Evolutionary conservation across 2,888 invertebrate genomes (phyloP).

Genomic region (Agonopterix alstromeriana): DNA sequence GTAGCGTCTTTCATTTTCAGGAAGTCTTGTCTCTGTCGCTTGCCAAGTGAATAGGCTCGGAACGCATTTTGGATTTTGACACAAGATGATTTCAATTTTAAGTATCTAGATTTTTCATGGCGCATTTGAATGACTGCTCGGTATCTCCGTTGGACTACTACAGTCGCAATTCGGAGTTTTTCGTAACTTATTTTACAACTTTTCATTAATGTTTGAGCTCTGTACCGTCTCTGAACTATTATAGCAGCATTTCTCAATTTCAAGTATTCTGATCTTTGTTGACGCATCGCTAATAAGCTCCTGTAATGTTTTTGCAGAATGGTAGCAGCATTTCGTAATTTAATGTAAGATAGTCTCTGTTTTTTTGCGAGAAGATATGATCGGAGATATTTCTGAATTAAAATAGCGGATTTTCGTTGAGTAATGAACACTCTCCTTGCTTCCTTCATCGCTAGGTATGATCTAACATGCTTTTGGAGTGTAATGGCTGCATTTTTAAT

Average conservation of each 20-base stretch:
- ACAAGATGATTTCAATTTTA: slow-evolving; percentile 34
- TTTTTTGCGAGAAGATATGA: slow-evolving; percentile 22
- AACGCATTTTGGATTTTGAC: slow-evolving; percentile 53
- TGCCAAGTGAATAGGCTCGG: slow-evolving; percentile 41
- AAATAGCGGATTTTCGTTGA: slow-evolving; percentile 32
- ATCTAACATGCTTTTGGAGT: slow-evolving; percentile 69
- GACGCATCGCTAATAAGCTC: slow-evolving; percentile 44
- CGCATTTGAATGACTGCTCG: slow-evolving; percentile 51
- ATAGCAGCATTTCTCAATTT: slow-evolving; percentile 36
- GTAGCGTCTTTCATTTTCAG: slow-evolving; percentile 34
- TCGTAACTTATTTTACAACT: slow-evolving; percentile 25
- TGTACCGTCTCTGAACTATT: slow-evolving; percentile 48
- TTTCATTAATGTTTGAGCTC: slow-evolving; percentile 43
- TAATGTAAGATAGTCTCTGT: slow-evolving; percentile 19
- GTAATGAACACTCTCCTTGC: slow-evolving; percentile 27
- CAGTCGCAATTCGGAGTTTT: slow-evolving; percentile 33
- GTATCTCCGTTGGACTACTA: slow-evolving; percentile 56
- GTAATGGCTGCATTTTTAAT: slow-evolving; percentile 46
- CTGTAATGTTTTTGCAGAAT: slow-evolving; percentile 54
- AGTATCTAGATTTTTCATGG: slow-evolving; percentile 32
- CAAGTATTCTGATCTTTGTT: slow-evolving; percentile 30
- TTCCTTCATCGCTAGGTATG: slow-evolving; percentile 39
- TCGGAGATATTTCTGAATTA: slow-evolving; percentile 34
- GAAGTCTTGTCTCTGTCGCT: slow-evolving; percentile 31
- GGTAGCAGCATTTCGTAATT: slow-evolving; percentile 27